phyloP scores from a whole-genome alignment of 2,888 invertebrate genomes.

The Autographa pulchrina region DNA sequence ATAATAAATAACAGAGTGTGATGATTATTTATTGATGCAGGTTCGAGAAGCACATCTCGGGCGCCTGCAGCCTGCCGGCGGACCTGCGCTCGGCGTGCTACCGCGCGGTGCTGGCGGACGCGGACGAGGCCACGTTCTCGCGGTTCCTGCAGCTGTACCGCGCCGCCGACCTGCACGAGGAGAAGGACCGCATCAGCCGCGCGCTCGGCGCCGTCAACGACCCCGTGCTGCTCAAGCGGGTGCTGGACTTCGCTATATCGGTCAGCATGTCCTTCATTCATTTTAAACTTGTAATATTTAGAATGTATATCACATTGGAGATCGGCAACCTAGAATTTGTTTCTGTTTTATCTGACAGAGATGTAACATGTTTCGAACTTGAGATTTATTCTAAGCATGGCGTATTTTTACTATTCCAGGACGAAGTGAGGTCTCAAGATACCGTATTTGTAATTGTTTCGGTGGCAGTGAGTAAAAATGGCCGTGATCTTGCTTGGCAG shows the following conservation, averaged over 20 bases:
- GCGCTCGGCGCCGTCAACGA: slow-evolving; percentile 95
- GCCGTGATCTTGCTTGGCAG: slow-evolving; percentile 96
- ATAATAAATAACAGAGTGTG: too few species aligned
- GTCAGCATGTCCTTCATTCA: slow-evolving; percentile 84
- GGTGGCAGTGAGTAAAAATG: slow-evolving; percentile 94
- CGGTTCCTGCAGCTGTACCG: slow-evolving; percentile 95
- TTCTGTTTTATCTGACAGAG: too few species aligned
- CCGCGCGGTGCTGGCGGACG: slow-evolving; percentile 93
- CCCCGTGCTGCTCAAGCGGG: slow-evolving; percentile 91
- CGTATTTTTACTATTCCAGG: slow-evolving; percentile 82
- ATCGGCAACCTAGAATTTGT: background rate
- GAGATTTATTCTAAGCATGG: too few species aligned
- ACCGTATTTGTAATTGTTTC: slow-evolving; percentile 96
- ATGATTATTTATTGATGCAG: slow-evolving; percentile 62
- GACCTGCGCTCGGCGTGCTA: slow-evolving; percentile 97
- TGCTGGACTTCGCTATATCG: slow-evolving; percentile 95
- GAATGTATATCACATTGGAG: background rate
- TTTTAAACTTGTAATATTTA: background rate
- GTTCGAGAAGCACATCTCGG: slow-evolving; percentile 91
- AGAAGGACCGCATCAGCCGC: slow-evolving; percentile 96
- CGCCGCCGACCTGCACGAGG: slow-evolving; percentile 96
- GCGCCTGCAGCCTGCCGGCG: slow-evolving; percentile 92
- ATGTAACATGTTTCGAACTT: too few species aligned
- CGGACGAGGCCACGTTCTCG: slow-evolving; percentile 92
- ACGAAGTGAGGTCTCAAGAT: slow-evolving; percentile 97